Base-by-base conservation (phyloP, 2,797 vertebrate species). In the Neomorphus geoffroyi region DNA sequence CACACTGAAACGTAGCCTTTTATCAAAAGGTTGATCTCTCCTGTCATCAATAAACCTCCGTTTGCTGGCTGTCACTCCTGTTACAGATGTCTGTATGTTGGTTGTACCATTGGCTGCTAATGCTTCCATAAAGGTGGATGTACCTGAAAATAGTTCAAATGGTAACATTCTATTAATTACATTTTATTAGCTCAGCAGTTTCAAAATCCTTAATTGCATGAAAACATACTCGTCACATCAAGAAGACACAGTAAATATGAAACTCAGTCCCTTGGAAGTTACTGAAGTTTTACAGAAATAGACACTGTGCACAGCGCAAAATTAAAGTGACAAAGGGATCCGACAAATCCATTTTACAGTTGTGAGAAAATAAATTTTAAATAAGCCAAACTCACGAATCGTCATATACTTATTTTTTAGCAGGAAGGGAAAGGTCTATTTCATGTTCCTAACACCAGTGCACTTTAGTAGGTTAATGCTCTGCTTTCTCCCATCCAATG, bases 1-100 rank as follows among this genome's bases (percentile, higher is more conserved):
- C 73, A 99, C 99, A 7, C 99, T 99, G 98, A 99, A 99, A 23
- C 99, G 98, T 58, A 99, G 98, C 17, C 99, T 98, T 92, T 99
- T 99, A 96, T 99, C 99, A 14, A 99, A 99, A 51, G 98, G 98
- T 1, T 98, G 98, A 73, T 98, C 98, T 93, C 98, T 97, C 35
- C 99, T 98, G 37, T 99, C 99, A 61, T 99, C 99, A 35, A 98
- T 93, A 87, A 99, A 98, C 33, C 98, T 98, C 26, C 99, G 98
- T 85, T 99, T 99, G 87, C 98, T 98, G 10, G 98, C 96, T 16
- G 98, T 97, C 43, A 98, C 98, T 80, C 98, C 98, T 2, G 98
- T 92, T 16, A 98, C 98, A 15, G 98, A 97, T 10, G 98, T 98
- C 94, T 99, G 98, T 48, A 98, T 96, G 89, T 94, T 98, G 57